Percentiles rank a stretch among this genome's conserved stretches.
These are phyloP conservation scores for Hippopotamus amphibius DNA, from an alignment of 2,113 vertebrate genomes.

Conservation along the genomic window DNA sequence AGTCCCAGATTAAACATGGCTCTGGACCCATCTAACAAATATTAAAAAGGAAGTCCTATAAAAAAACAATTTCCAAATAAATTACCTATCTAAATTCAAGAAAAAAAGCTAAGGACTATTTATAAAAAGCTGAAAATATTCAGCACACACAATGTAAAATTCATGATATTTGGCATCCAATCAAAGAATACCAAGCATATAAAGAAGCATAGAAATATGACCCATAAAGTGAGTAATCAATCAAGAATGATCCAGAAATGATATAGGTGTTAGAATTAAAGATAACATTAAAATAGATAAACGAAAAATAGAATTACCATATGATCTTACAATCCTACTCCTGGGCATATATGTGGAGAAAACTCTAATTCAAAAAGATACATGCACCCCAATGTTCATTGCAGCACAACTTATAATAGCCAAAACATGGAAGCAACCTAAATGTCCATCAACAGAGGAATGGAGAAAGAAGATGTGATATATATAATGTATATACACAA, in stretches of 20 bases:
- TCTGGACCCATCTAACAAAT: not conserved
- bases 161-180: not conserved
- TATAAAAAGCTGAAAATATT: not conserved
- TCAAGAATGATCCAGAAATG: not conserved
- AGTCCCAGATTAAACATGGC: not conserved
- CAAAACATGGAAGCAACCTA: not conserved
- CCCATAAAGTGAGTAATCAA: not conserved
- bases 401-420: not conserved
- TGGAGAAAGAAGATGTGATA: not conserved
- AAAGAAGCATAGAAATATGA: not conserved
- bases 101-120: not conserved
- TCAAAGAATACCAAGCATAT: not conserved
- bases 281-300: not conserved
- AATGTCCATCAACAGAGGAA: not conserved
- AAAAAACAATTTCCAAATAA: not conserved
- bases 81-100: not conserved
- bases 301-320: not conserved
- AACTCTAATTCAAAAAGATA: not conserved
- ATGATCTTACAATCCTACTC: not conserved
- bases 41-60: not conserved
- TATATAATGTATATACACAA: fast-evolving
- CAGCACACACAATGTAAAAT: not conserved
- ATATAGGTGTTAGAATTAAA: not conserved
- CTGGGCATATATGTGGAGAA: not conserved
- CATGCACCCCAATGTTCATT: not conserved